phyloP scores from a whole-genome alignment of 2,113 vertebrate genomes.

The Macaca mulatta region DNA sequence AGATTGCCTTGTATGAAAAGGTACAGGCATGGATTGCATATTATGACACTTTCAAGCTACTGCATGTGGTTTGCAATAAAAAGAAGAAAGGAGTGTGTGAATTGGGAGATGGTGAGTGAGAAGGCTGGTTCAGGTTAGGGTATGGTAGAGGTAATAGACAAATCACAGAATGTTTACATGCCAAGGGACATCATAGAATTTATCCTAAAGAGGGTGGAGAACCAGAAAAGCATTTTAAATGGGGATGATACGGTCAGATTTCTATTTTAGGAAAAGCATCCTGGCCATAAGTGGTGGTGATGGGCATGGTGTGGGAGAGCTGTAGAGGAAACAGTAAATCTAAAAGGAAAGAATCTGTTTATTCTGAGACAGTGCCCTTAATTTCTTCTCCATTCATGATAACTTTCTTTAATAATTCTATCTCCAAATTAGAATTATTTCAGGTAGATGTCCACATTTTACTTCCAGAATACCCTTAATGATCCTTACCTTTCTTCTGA shows the following conservation, averaged over 20 bases:
- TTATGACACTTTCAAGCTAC: not conserved
- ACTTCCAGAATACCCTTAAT: not conserved
- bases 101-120: not conserved
- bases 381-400: not conserved
- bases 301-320: not conserved
- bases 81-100: not conserved
- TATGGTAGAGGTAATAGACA: not conserved
- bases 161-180: not conserved
- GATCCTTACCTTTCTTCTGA: not conserved
- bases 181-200: not conserved
- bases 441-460: not conserved
- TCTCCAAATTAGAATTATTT: not conserved
- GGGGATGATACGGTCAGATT: not conserved
- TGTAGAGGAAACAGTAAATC: not conserved
- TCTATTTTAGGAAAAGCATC: not conserved
- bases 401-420: not conserved
- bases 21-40: not conserved
- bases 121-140: not conserved
- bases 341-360: not conserved
- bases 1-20: not conserved
- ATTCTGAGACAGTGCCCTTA: not conserved
- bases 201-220: not conserved
- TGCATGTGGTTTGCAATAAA: not conserved
- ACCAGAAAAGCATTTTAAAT: not conserved
- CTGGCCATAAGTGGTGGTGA: not conserved